Conservation (phyloP, 2,797 vertebrate genomes). For the Silurus lanzhouensis region DNA sequence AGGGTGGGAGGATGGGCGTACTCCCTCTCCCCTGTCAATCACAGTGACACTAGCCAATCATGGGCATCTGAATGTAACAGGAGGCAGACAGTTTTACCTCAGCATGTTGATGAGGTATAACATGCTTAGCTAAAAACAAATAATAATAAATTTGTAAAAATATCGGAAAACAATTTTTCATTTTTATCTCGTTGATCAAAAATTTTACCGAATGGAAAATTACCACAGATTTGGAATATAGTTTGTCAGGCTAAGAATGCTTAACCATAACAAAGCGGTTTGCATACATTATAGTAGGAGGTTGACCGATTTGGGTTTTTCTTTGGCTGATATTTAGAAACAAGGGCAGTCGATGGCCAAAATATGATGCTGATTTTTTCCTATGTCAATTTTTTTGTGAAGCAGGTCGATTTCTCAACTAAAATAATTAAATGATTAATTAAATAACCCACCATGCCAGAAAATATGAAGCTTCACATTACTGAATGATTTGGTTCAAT, state of each 20-base stretch:
- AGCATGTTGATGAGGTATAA: background rate
- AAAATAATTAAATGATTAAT: background rate
- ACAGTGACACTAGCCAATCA: background rate
- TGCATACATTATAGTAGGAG: no score
- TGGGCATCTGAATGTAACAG: background rate
- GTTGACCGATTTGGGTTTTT: no score
- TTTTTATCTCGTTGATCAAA: background rate
- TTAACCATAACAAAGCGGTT: background rate
- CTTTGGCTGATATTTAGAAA: no score
- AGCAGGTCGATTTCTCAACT: background rate
- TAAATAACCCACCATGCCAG: background rate
- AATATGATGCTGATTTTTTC: no score
- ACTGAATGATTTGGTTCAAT: background rate
- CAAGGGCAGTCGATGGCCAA: no score
- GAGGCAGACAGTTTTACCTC: background rate
- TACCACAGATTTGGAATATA: background rate
- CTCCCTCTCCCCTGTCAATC: background rate
- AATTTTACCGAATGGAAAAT: background rate
- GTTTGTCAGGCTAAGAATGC: background rate
- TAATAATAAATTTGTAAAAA: no score
- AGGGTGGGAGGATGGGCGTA: background rate
- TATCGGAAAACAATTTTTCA: no score
- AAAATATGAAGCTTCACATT: background rate
- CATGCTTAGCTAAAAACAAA: no score
- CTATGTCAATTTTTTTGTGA: background rate